Percentiles rank a stretch among this genome's conserved stretches.
Conservation (phyloP, 2,888 invertebrate species). For the Phaonia tiefii region DNA sequence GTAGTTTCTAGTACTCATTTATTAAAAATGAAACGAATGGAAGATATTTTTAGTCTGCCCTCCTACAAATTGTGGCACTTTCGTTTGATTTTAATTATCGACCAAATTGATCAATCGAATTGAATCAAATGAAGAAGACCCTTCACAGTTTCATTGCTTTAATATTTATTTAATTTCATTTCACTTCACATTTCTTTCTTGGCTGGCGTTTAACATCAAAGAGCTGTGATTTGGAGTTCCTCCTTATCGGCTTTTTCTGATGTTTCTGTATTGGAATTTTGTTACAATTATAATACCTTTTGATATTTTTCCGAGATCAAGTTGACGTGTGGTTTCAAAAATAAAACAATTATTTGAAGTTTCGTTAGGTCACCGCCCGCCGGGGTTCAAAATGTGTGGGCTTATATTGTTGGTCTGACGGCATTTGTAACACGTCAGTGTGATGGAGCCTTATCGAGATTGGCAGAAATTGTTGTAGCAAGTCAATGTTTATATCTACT, state of each 20-base stretch:
- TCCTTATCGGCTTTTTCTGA: background rate
- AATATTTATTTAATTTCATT: background rate
- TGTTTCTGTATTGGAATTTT: slow-evolving; percentile 33
- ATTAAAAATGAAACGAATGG: slow-evolving; percentile 4
- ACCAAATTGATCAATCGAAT: slow-evolving; percentile 14
- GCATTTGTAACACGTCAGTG: too few species aligned
- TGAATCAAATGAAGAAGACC: background rate
- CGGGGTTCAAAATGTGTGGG: too few species aligned
- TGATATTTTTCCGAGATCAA: slow-evolving; percentile 55
- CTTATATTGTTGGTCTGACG: too few species aligned
- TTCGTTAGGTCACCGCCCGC: too few species aligned
- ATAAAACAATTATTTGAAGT: too few species aligned
- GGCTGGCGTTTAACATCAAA: slow-evolving; percentile 32
- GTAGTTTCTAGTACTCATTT: background rate
- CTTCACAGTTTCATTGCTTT: background rate
- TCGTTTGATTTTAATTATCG: slow-evolving; percentile 24
- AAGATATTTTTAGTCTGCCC: too few species aligned
- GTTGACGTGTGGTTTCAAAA: background rate
- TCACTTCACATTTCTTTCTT: background rate
- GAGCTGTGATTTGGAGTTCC: background rate
- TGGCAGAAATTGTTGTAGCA: too few species aligned
- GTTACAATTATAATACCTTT: slow-evolving; percentile 56
- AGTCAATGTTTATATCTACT: background rate
- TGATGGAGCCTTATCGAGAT: too few species aligned
- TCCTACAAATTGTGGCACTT: background rate